Evolutionary conservation across 53 echinoderm and acorn worm species (phyloP).

Genomic region (Hippasteria phrygiana): DNA sequence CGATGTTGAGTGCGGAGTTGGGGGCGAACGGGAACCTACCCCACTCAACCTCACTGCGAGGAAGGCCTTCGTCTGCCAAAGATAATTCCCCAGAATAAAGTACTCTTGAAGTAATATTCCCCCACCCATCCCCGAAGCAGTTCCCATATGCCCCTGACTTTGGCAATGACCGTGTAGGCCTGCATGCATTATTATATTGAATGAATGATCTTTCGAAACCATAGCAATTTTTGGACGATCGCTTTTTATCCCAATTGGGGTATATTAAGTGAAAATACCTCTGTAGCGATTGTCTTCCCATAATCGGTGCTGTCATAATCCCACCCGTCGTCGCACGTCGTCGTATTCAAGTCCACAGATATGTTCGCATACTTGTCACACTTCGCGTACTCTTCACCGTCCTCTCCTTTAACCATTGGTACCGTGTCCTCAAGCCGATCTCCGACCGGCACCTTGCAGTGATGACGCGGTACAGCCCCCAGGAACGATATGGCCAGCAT

Average conservation of each 20-base stretch:
- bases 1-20: no score
- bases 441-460: constrained; percentile 66
- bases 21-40: no score
- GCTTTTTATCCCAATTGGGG: neutral
- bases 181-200: no score
- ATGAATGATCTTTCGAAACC: no score
- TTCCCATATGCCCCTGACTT: no score
- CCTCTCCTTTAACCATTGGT: constrained; percentile 35
- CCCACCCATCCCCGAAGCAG: no score
- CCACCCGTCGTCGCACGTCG: constrained; percentile 81
- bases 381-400: constrained; percentile 64
- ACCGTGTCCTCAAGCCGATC: constrained; percentile 49
- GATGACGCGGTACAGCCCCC: constrained; percentile 87
- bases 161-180: no score
- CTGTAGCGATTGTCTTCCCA: constrained; percentile 84
- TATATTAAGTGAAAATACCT: constrained; percentile 64
- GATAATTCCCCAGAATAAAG: no score
- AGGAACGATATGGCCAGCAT: constrained; percentile 91
- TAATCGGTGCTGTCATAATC: constrained; percentile 71
- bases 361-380: constrained; percentile 74
- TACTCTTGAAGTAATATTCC: no score
- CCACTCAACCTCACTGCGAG: no score
- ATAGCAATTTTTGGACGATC: no score
- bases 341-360: constrained; percentile 65
- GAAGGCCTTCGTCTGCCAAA: no score